These are phyloP conservation scores for Chrosomus eos DNA, from an alignment of 2,797 vertebrate genomes.

Conservation along the genomic window DNA sequence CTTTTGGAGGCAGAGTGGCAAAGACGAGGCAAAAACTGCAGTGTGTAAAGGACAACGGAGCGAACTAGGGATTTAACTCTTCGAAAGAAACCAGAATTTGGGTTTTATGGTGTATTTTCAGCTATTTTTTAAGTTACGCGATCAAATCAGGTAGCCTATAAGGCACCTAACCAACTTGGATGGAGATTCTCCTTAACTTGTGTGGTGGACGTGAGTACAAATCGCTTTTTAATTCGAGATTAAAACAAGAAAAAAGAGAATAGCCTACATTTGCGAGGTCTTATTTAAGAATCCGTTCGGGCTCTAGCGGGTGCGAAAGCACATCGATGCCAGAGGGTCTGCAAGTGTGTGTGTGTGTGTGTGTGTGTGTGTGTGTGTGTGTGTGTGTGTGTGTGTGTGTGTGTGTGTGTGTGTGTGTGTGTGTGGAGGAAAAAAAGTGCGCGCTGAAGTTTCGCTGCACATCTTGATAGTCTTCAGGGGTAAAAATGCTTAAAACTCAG, in stretches of 20 bases:
- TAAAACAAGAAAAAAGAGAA: background rate
- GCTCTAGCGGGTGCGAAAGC: background rate
- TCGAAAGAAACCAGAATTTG: background rate
- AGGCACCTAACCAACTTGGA: background rate
- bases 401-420: background rate
- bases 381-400: background rate
- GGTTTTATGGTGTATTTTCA: slow-evolving; percentile 11
- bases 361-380: background rate
- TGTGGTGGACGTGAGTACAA: slow-evolving; percentile 49
- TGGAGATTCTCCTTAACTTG: slow-evolving; percentile 45
- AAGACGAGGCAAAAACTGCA: slow-evolving; percentile 43
- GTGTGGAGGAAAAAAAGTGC: background rate
- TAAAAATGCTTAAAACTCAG: background rate
- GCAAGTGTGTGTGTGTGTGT: background rate
- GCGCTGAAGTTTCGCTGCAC: background rate
- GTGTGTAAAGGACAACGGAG: slow-evolving; percentile 23
- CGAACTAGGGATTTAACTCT: background rate
- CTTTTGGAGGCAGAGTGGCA: slow-evolving; percentile 56
- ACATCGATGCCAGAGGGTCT: background rate
- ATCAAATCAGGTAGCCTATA: slow-evolving; percentile 7
- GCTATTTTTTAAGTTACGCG: background rate
- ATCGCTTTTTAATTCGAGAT: background rate
- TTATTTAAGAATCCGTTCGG: background rate
- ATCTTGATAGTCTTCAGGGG: slow-evolving; percentile 14
- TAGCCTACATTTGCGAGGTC: background rate